These are phyloP conservation scores for Limosa lapponica DNA, from an alignment of 2,797 vertebrate species.

Conservation along the genomic window DNA sequence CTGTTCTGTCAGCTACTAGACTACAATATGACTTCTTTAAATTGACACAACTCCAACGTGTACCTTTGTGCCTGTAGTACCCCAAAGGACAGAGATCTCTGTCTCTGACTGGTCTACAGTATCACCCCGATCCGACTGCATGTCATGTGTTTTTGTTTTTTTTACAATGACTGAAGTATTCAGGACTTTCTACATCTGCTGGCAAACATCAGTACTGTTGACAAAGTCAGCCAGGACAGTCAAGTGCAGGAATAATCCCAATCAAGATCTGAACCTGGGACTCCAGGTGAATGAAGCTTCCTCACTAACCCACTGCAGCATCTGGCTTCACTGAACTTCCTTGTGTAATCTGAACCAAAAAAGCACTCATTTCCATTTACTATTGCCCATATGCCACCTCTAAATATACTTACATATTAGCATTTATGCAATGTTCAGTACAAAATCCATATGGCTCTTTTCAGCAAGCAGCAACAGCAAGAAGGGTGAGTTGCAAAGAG, in stretches of 20 bases:
- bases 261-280: not conserved
- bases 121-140: not conserved
- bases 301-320: not conserved
- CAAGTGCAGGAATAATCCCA: not conserved
- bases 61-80: not conserved
- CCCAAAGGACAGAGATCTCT: not conserved
- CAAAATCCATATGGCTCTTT: slow-evolving; percentile 41
- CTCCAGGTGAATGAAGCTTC: not conserved
- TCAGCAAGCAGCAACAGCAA: slow-evolving; percentile 13
- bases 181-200: not conserved
- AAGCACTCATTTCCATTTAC: not conserved
- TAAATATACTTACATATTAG: slow-evolving; percentile 29
- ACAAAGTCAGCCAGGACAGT: not conserved
- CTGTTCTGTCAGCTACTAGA: not conserved
- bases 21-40: not conserved
- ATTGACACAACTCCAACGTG: not conserved
- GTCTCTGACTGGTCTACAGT: not conserved
- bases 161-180: not conserved
- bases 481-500: not conserved
- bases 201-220: not conserved
- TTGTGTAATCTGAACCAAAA: not conserved
- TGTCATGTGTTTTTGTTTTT: not conserved
- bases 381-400: slow-evolving; percentile 22
- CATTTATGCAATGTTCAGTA: slow-evolving; percentile 9
- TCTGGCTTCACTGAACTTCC: not conserved